Evolutionary conservation across 2,888 invertebrate species (phyloP).

Genomic region (Cheilosia scutellata): DNA sequence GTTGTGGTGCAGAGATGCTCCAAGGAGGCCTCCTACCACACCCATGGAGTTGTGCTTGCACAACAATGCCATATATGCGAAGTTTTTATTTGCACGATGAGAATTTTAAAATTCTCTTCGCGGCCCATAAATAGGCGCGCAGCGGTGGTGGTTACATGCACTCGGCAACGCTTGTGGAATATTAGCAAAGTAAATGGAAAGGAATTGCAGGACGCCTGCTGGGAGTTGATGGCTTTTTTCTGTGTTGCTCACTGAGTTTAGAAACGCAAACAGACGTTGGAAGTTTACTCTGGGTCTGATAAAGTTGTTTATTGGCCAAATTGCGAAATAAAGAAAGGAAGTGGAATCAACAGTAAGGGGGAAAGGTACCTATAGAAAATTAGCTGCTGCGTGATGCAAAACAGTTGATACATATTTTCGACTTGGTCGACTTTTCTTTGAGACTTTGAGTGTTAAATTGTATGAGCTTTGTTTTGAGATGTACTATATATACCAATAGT

Average conservation of each 20-base stretch:
- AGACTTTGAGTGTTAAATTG: too few species aligned
- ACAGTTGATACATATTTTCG: too few species aligned
- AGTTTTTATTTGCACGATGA: constrained; percentile 36
- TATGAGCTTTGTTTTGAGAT: too few species aligned
- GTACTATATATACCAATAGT: too few species aligned
- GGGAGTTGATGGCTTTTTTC: constrained; percentile 48
- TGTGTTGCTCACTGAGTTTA: neutral
- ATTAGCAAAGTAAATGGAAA: constrained; percentile 66
- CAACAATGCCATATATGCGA: constrained; percentile 20
- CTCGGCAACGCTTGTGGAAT: constrained; percentile 54
- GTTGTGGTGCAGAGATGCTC: constrained; percentile 8
- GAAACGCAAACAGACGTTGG: constrained; percentile 8
- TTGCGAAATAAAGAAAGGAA: neutral
- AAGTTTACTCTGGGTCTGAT: constrained; percentile 40
- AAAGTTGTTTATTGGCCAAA: constrained; percentile 60
- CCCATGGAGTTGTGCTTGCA: neutral
- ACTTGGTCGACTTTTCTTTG: too few species aligned
- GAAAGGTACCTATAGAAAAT: too few species aligned
- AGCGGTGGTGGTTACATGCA: constrained; percentile 53
- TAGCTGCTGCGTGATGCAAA: too few species aligned
- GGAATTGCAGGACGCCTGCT: constrained; percentile 60
- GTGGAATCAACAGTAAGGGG: neutral
- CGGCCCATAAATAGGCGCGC: constrained; percentile 71
- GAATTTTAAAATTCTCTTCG: constrained; percentile 71
- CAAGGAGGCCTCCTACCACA: neutral